Evolutionary conservation across 2,797 vertebrate genomes (phyloP).

Genomic region (Danio aesculapii): DNA sequence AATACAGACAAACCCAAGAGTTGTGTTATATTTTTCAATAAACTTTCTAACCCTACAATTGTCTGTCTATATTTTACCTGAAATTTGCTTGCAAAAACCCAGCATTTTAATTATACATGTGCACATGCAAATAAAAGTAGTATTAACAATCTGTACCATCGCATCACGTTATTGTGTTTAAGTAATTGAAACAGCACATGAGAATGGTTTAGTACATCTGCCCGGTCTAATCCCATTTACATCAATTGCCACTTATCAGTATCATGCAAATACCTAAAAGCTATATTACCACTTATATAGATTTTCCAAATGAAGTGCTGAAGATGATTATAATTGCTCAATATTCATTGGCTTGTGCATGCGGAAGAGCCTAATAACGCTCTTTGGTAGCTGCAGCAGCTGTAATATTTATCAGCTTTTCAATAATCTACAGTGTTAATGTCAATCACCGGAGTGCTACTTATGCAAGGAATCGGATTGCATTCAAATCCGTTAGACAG

Average conservation of each 20-base stretch:
- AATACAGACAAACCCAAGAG: too few relatives aligned
- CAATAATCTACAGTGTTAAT: slow-evolving; percentile 46
- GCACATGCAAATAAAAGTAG: neutral
- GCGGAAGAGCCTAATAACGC: slow-evolving; percentile 33
- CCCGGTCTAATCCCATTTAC: slow-evolving; percentile 26
- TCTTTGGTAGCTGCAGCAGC: slow-evolving; percentile 38
- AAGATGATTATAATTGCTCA: slow-evolving; percentile 45
- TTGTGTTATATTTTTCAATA: too few relatives aligned
- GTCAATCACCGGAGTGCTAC: slow-evolving; percentile 25
- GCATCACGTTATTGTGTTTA: neutral
- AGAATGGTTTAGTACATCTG: slow-evolving; percentile 7
- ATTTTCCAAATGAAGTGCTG: slow-evolving; percentile 47
- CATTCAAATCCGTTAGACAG: slow-evolving; percentile 29
- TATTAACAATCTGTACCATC: neutral
- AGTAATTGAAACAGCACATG: neutral
- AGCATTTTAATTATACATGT: neutral
- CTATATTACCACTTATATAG: slow-evolving; percentile 24
- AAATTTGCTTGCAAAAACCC: too few relatives aligned
- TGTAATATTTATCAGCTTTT: slow-evolving; percentile 49
- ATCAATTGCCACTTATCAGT: slow-evolving; percentile 39
- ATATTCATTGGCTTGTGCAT: slow-evolving; percentile 29
- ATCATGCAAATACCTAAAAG: slow-evolving; percentile 38
- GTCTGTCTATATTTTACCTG: too few relatives aligned
- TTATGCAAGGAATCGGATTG: slow-evolving; percentile 44
- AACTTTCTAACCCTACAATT: too few relatives aligned